phyloP scores from a whole-genome alignment of 2,113 vertebrate genomes.

The Petroica traversi region DNA sequence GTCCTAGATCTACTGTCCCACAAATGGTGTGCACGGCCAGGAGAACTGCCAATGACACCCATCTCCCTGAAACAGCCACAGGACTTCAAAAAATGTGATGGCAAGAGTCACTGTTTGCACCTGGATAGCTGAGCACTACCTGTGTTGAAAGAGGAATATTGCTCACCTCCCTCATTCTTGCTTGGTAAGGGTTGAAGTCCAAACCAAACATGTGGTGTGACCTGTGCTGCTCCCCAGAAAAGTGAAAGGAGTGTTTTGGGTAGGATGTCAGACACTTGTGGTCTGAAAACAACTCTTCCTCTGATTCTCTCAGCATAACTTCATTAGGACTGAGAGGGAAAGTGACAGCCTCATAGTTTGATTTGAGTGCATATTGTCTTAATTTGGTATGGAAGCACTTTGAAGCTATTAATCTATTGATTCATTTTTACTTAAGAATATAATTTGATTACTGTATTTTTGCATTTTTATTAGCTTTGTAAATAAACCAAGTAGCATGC shows the following conservation, averaged over 20 bases:
- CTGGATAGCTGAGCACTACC: not conserved
- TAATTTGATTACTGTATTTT: constrained; percentile 29
- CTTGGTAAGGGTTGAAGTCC: not conserved
- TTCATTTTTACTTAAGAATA: constrained; percentile 1
- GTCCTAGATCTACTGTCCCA: not conserved
- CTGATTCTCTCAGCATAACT: not conserved
- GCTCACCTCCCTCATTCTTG: not conserved
- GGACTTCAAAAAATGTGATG: not conserved
- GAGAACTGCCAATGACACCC: not conserved
- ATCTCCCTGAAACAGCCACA: not conserved
- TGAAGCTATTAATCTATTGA: constrained; percentile 14
- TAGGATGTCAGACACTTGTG: not conserved
- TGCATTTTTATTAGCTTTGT: constrained; percentile 13
- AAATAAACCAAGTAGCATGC: not conserved
- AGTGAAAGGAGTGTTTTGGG: not conserved
- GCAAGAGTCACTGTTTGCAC: not conserved
- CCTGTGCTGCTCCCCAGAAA: not conserved
- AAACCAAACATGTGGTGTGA: not conserved
- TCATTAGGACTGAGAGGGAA: not conserved
- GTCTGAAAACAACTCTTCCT: not conserved
- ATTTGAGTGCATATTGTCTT: constrained; percentile 43
- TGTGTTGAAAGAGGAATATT: not conserved
- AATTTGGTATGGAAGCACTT: not conserved
- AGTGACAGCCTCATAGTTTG: constrained; percentile 1
- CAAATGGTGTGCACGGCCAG: not conserved